Evolutionary conservation across 1,140 invertebrate species (phyloP).

Genomic region (Cherax quadricarinatus): DNA sequence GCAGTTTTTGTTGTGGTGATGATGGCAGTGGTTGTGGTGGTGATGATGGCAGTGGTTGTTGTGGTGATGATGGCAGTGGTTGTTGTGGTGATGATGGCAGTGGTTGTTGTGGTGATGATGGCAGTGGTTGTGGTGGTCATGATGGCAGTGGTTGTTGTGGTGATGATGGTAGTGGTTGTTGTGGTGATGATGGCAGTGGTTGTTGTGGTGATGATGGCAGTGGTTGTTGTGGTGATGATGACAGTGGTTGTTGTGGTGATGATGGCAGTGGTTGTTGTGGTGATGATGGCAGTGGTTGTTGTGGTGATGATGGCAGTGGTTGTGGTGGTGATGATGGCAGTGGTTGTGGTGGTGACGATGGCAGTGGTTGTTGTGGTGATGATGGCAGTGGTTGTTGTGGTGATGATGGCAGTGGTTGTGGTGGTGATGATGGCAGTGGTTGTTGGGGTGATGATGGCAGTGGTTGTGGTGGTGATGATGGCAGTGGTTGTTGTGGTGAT

Average conservation of each 20-base stretch:
- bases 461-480: slow-evolving; percentile 9
- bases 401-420: slow-evolving; percentile 11
- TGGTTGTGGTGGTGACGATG: slow-evolving; percentile 19
- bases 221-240: too few species aligned
- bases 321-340: not conserved
- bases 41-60: too few species aligned
- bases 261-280: too few species aligned
- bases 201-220: not conserved
- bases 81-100: too few species aligned
- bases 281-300: not conserved
- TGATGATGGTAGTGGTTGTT: slow-evolving; percentile 36
- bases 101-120: too few species aligned
- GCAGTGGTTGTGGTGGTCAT: not conserved
- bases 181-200: slow-evolving; percentile 3
- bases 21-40: too few species aligned
- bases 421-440: not conserved
- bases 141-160: slow-evolving; percentile 21
- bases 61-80: too few species aligned
- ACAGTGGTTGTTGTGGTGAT: too few species aligned
- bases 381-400: not conserved
- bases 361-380: too few species aligned
- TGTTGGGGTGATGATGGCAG: too few species aligned
- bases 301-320: too few species aligned
- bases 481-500: not conserved
- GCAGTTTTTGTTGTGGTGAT: too few species aligned